Percentiles rank a stretch among this genome's conserved stretches.
These are phyloP conservation scores for Mormyrus hasselquistii DNA, from an alignment of 2,797 vertebrate genomes.

Conservation along the genomic window DNA sequence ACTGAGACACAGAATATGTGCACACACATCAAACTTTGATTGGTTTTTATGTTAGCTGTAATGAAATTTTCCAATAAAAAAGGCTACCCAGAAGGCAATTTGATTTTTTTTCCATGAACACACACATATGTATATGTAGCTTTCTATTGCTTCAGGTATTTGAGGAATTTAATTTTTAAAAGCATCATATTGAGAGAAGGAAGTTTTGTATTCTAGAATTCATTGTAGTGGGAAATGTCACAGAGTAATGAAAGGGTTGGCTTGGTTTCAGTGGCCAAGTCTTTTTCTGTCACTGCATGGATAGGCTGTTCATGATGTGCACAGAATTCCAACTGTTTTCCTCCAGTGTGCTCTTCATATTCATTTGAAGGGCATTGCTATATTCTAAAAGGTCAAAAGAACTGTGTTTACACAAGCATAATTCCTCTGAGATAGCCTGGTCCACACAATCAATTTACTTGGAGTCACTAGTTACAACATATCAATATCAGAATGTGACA, in stretches of 20 bases:
- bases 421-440: conserved; percentile 14
- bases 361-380: conserved; percentile 7
- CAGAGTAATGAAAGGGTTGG: conserved; percentile 9
- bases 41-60: conserved; percentile 22
- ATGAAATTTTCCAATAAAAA: conserved; percentile 19
- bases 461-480: neutral
- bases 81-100: conserved; percentile 16
- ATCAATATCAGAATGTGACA: conserved; percentile 12
- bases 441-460: conserved; percentile 17
- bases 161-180: conserved; percentile 5
- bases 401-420: neutral
- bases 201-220: neutral
- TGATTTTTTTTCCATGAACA: conserved; percentile 9
- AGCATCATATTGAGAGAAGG: neutral
- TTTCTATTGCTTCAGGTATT: neutral
- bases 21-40: conserved; percentile 5
- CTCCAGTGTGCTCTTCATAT: neutral
- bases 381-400: conserved; percentile 9
- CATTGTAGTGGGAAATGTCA: neutral
- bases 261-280: neutral
- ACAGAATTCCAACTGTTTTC: neutral
- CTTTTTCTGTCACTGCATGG: neutral
- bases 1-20: conserved; percentile 1
- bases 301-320: neutral
- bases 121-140: conserved; percentile 5